Evolutionary conservation across 92 coral and sea anemone genomes (phyloP).

Genomic region (Chrysogorgia sp.): DNA sequence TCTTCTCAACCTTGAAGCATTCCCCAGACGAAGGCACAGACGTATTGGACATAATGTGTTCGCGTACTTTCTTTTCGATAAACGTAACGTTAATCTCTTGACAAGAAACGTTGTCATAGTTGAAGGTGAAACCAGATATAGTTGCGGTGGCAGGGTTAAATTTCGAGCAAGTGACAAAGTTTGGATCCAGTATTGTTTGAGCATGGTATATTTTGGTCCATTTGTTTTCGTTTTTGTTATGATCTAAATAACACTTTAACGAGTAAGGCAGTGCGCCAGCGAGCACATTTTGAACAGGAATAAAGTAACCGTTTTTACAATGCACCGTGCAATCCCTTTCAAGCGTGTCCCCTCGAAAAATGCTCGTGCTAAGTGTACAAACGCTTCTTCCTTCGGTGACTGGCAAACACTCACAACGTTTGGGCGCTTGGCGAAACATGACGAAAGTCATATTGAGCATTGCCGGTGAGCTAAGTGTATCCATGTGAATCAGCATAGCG

Average conservation of each 20-base stretch:
- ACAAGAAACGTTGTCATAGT: constrained; percentile 18
- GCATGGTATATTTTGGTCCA: not conserved
- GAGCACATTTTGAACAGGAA: not conserved
- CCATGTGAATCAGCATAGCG: constrained; percentile 13
- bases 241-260: constrained; percentile 13
- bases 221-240: not conserved
- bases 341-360: not conserved
- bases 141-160: not conserved
- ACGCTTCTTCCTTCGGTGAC: not conserved
- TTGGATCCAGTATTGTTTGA: not conserved
- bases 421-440: constrained; percentile 10
- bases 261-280: not conserved
- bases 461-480: not conserved
- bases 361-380: not conserved
- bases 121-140: constrained; percentile 7
- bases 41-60: not conserved
- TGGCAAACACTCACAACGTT: constrained; percentile 26
- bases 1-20: constrained; percentile 18
- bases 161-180: constrained; percentile 10
- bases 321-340: not conserved
- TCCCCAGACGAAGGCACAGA: not conserved
- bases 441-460: constrained; percentile 4
- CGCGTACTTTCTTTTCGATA: not conserved
- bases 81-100: not conserved
- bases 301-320: not conserved